Evolutionary conservation across 2,113 vertebrate species (phyloP).

Genomic region (Perognathus longimembris): DNA sequence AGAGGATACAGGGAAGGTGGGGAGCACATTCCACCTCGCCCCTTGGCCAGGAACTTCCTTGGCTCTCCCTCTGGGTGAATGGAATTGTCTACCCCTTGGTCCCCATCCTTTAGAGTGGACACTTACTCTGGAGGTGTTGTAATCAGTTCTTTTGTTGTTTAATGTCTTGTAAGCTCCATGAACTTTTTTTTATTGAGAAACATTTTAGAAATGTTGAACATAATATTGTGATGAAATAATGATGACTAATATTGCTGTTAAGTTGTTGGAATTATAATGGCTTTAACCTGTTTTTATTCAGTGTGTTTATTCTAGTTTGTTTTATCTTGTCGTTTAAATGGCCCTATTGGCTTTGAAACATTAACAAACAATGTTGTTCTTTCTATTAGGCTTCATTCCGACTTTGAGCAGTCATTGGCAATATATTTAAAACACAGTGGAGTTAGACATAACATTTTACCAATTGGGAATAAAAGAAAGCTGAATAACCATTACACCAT

Average conservation of each 20-base stretch:
- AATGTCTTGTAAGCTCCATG: constrained; percentile 25
- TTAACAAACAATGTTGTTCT: not conserved
- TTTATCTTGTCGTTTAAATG: constrained; percentile 54
- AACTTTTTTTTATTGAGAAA: constrained; percentile 71
- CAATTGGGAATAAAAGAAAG: constrained; percentile 43
- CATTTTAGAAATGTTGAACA: constrained; percentile 68
- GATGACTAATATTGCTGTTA: constrained; percentile 67
- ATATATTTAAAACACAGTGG: constrained; percentile 34
- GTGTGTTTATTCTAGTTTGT: constrained; percentile 54
- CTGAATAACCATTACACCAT: constrained; percentile 14
- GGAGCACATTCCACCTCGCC: not conserved
- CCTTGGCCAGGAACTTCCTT: not conserved
- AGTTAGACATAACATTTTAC: constrained; percentile 41
- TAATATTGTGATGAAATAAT: constrained; percentile 68
- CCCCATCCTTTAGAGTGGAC: not conserved
- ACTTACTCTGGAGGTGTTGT: constrained; percentile 49
- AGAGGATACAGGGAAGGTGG: not conserved
- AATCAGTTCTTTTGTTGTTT: constrained; percentile 37
- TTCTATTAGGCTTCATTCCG: not conserved
- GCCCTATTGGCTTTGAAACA: constrained; percentile 28
- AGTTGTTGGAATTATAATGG: constrained; percentile 37
- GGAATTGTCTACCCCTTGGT: too few species aligned
- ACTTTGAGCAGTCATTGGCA: not conserved
- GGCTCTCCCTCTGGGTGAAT: not conserved
- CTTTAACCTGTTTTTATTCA: constrained; percentile 42